Percentiles rank a stretch among this genome's conserved stretches.
Conservation (phyloP, 2,113 vertebrate genomes). For the Ailurus styani region DNA sequence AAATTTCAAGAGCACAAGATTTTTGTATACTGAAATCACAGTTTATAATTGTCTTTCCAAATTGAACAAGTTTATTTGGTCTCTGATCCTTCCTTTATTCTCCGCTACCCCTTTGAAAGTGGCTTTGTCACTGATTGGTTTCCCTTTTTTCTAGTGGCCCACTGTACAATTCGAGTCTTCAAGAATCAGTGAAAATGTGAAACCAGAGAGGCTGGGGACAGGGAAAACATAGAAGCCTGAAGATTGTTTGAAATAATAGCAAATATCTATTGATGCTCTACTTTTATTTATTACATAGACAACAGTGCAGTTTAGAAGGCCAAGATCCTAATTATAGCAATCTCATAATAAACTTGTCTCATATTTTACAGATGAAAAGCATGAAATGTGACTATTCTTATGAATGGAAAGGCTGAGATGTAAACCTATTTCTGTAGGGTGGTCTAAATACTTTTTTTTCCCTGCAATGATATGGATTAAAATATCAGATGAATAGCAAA, state of each 20-base stretch:
- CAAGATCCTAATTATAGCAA: background rate
- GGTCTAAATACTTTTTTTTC: background rate
- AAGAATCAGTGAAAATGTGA: background rate
- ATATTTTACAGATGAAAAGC: background rate
- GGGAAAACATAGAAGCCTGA: background rate
- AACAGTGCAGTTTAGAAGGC: background rate
- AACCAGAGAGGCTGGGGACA: background rate
- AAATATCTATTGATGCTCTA: background rate
- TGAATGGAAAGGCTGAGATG: background rate
- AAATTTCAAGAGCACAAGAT: background rate
- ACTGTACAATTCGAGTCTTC: rapidly evolving
- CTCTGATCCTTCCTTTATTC: background rate
- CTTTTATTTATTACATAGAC: background rate
- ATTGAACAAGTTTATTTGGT: background rate
- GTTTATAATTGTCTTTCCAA: background rate
- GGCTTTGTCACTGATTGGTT: background rate
- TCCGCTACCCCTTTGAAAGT: background rate
- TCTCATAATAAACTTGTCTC: background rate
- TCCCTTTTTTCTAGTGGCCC: background rate
- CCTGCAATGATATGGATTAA: background rate
- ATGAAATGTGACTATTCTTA: background rate
- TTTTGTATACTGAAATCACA: background rate
- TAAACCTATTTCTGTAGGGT: background rate
- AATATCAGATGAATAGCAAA: background rate
- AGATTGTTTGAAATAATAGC: background rate